Evolutionary conservation across 2,888 invertebrate genomes (phyloP).

Genomic region (Eurois occulta): DNA sequence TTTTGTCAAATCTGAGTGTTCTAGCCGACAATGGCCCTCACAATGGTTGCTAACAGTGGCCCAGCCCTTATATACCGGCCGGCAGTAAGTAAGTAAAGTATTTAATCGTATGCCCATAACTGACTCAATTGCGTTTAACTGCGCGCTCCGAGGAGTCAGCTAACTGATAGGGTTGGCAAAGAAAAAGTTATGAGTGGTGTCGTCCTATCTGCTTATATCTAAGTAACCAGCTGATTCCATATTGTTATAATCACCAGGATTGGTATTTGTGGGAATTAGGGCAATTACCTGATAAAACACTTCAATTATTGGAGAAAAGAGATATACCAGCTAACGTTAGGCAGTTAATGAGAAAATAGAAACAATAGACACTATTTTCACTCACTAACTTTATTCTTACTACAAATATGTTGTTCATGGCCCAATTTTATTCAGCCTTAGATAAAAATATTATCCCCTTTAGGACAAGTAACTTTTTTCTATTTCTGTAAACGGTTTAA

Average conservation of each 20-base stretch:
- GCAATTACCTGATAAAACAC: background rate
- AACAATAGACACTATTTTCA: background rate
- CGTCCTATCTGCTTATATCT: background rate
- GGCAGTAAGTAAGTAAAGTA: slow-evolving; percentile 54
- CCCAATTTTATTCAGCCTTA: background rate
- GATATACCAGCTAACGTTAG: background rate
- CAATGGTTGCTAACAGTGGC: background rate
- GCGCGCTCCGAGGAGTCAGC: slow-evolving; percentile 41
- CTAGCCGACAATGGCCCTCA: background rate
- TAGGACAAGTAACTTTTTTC: background rate
- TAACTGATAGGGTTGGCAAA: slow-evolving; percentile 46
- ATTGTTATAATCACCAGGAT: background rate
- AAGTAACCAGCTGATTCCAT: background rate
- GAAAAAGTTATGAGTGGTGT: no score
- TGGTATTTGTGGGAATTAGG: background rate
- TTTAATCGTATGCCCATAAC: slow-evolving; percentile 68
- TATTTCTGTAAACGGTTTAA: background rate
- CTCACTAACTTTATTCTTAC: background rate
- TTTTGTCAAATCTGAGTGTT: background rate
- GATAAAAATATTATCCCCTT: background rate
- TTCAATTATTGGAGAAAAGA: background rate
- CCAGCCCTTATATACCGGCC: slow-evolving; percentile 38
- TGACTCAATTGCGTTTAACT: slow-evolving; percentile 67
- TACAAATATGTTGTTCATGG: background rate
- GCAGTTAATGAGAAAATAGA: background rate